Base-by-base conservation (phyloP, 2,888 invertebrate species). In the Diabrotica balteata region DNA sequence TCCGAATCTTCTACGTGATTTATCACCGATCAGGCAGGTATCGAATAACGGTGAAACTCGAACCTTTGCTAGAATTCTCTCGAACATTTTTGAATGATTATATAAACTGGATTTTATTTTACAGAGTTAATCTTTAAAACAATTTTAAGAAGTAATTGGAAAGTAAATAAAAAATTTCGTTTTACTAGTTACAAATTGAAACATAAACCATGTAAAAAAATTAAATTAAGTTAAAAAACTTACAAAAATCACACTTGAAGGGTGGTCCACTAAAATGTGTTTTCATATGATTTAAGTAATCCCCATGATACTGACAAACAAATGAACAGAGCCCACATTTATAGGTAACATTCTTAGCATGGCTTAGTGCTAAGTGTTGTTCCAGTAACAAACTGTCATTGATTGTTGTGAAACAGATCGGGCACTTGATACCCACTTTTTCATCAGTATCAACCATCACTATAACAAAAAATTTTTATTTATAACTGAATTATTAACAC, bases 301-400 rank as follows among this genome's bases (percentile, higher is more conserved):
- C 87, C 46, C 88, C 85, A 76, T 89, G 89, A 84, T 88, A 89
- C 72, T 87, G 87, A 75, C 88, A 88, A 55, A 87, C 86, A 80
- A 88, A 90, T n/a, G 86, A 85, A 80, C 90, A 90, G 59, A 89
- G 80, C 47, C 87, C 87, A 80, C 90, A 90, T 75, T 87, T 86
- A 74, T 88, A 88, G 5, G 87, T 86, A 4, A 88, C 86, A 79
- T 88, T 87, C 75, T 87, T 85, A 11, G 87, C 85, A 79, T 89
- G 89, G 67, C 86, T 86, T 57, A 85, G 77, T 5, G 88, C 86
- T 60, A 87, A 81, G 78, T 89, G 89, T 72, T 86, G 86, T 75
- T 88, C 87, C 66, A 88, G 79, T 52, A 86, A 77, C 45, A 85
- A 78, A 50, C 86, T 84, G 71, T 86, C 86, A 72, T 85, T 85